Evolutionary conservation across 2,113 vertebrate species (phyloP).

Genomic region (Carassius carassius): DNA sequence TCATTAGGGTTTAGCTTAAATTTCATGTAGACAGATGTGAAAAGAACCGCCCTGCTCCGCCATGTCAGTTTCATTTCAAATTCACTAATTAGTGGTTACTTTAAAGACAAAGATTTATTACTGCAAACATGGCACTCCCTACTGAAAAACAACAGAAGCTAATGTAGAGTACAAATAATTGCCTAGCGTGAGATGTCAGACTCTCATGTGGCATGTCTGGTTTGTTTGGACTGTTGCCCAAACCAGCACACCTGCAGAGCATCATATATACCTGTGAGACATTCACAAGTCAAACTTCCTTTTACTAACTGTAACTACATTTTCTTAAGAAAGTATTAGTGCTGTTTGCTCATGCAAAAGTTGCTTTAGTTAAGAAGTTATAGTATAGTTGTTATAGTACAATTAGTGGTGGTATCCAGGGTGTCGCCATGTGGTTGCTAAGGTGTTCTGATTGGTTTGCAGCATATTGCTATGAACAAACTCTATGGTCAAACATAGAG

Average conservation of each 20-base stretch:
- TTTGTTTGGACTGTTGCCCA: background rate
- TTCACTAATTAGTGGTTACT: background rate
- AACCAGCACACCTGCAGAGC: background rate
- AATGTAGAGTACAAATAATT: conserved; percentile 7
- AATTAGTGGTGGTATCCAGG: no score
- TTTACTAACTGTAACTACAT: background rate
- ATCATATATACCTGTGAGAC: background rate
- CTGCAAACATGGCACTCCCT: conserved; percentile 2
- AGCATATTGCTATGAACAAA: no score
- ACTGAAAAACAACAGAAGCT: background rate
- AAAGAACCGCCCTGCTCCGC: background rate
- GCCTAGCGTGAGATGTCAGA: background rate
- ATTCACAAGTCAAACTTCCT: background rate
- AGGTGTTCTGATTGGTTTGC: background rate
- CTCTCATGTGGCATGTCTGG: background rate
- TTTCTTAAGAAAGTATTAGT: background rate
- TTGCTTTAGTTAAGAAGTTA: background rate
- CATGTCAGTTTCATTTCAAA: background rate
- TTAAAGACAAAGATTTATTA: background rate
- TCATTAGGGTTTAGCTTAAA: background rate
- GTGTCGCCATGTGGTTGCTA: background rate
- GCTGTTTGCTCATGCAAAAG: no score
- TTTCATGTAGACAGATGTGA: conserved; percentile 3
- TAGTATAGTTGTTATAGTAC: background rate
- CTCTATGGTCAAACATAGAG: no score